Percentiles rank a stretch among this genome's conserved stretches.
These are phyloP conservation scores for Bedellia somnulentella DNA, from an alignment of 2,888 invertebrate species.

Conservation along the genomic window DNA sequence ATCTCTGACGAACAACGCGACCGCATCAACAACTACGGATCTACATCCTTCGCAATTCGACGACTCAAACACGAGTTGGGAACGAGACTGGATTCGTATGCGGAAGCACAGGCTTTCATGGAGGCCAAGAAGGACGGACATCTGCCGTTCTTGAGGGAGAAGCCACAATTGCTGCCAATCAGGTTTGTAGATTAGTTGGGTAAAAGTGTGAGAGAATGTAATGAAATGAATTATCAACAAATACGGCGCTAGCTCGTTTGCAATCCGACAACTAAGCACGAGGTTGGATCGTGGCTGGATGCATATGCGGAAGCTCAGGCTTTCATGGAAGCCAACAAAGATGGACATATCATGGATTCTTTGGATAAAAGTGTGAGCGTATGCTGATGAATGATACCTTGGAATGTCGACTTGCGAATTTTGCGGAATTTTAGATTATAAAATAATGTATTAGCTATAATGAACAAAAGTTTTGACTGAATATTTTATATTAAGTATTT, in stretches of 20 bases:
- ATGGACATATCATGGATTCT: no score
- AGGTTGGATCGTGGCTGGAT: conserved; percentile 81
- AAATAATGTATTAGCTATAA: no score
- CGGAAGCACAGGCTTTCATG: conserved; percentile 83
- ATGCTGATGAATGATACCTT: no score
- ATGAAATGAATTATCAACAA: no score
- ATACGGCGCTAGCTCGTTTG: conserved; percentile 72
- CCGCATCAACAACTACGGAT: conserved; percentile 76
- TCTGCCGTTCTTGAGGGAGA: conserved; percentile 89
- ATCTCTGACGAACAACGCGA: conserved; percentile 87
- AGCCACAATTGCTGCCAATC: conserved; percentile 83
- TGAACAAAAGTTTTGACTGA: no score
- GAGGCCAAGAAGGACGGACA: conserved; percentile 76
- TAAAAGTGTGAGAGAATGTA: no score
- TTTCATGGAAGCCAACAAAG: conserved; percentile 74
- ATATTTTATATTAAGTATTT: no score
- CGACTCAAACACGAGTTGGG: conserved; percentile 83
- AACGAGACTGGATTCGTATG: conserved; percentile 81
- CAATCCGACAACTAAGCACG: conserved; percentile 78
- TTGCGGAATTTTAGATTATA: no score
- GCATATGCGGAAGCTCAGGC: conserved; percentile 88
- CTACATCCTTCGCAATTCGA: conserved; percentile 71
- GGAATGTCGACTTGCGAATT: no score
- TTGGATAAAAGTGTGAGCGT: no score
- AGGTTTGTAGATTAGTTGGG: conserved; percentile 7